Percentiles rank a stretch among this genome's conserved stretches.
Conservation (phyloP, 1,140 invertebrate species). For the Phocides pigmalion region DNA sequence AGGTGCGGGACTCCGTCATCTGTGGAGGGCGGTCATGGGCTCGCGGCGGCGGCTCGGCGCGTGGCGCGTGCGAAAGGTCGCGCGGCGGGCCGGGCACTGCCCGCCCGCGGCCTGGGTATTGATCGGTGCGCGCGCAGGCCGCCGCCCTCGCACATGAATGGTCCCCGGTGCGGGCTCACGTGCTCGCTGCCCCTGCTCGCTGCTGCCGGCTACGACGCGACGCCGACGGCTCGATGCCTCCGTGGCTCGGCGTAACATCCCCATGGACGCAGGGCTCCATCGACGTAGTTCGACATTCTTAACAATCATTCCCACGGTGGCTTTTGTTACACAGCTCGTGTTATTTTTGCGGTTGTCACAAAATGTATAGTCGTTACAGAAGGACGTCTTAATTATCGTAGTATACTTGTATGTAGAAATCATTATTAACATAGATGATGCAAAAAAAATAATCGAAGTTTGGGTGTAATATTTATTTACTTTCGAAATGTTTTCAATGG, state of each 20-base stretch:
- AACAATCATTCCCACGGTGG: not conserved
- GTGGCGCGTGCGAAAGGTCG: constrained; percentile 59
- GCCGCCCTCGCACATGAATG: constrained; percentile 73
- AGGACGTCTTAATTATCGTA: too few relatives aligned
- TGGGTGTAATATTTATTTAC: too few relatives aligned
- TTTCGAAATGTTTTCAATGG: too few relatives aligned
- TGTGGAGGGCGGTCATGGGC: constrained; percentile 74
- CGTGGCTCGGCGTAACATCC: too few relatives aligned
- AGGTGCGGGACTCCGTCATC: constrained; percentile 71
- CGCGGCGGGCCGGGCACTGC: constrained; percentile 72
- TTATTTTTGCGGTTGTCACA: too few relatives aligned
- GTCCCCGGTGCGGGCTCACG: constrained; percentile 67
- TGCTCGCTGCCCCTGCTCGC: constrained; percentile 45
- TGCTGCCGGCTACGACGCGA: not conserved
- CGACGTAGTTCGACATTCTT: too few relatives aligned
- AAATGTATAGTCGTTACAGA: too few relatives aligned
- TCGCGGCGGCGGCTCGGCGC: constrained; percentile 40
- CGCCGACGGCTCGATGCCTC: constrained; percentile 6
- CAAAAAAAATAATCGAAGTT: too few relatives aligned
- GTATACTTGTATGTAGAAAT: too few relatives aligned
- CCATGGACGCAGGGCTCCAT: too few relatives aligned
- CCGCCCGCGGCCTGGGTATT: constrained; percentile 56
- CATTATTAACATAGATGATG: too few relatives aligned
- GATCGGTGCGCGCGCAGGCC: constrained; percentile 75
- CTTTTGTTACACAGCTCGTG: not conserved